A percentile compares a stretch with the other conserved stretches of the same genome.
Conservation (phyloP, 2,888 invertebrate species). For the Nebria brevicollis region DNA sequence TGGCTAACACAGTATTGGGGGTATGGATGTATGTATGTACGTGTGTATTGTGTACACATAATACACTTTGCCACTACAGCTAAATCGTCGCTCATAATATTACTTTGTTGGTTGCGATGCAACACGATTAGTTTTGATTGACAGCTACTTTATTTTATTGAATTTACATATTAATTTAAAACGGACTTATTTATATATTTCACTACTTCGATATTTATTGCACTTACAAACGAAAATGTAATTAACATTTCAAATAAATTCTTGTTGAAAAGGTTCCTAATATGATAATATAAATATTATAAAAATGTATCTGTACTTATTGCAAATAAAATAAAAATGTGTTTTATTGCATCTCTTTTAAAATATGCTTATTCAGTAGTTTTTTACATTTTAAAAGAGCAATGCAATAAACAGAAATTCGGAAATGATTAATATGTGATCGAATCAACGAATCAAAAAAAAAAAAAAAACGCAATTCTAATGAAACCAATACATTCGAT, state of each 20-base stretch:
- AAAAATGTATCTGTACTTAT: too few relatives aligned
- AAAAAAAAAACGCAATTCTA: neutral
- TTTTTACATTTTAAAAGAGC: too few relatives aligned
- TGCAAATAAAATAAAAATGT: too few relatives aligned
- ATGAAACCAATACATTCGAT: neutral
- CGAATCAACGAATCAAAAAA: neutral
- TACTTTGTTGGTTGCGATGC: neutral
- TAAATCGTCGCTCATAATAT: neutral
- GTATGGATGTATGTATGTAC: neutral
- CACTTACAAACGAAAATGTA: too few relatives aligned
- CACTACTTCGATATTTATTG: too few relatives aligned
- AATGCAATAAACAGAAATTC: too few relatives aligned
- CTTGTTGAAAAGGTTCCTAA: too few relatives aligned
- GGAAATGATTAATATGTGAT: too few relatives aligned
- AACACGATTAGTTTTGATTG: neutral
- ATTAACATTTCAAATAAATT: too few relatives aligned
- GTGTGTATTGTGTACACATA: neutral
- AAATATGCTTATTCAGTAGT: too few relatives aligned
- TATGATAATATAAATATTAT: too few relatives aligned
- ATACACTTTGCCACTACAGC: neutral
- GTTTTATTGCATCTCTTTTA: too few relatives aligned
- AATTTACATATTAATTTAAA: neutral
- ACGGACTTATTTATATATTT: neutral
- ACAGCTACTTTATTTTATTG: neutral
- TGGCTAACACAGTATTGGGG: constrained; percentile 31